These are phyloP conservation scores for Acanthacorydalis orientalis DNA, from an alignment of 2,888 invertebrate genomes.

Conservation along the genomic window DNA sequence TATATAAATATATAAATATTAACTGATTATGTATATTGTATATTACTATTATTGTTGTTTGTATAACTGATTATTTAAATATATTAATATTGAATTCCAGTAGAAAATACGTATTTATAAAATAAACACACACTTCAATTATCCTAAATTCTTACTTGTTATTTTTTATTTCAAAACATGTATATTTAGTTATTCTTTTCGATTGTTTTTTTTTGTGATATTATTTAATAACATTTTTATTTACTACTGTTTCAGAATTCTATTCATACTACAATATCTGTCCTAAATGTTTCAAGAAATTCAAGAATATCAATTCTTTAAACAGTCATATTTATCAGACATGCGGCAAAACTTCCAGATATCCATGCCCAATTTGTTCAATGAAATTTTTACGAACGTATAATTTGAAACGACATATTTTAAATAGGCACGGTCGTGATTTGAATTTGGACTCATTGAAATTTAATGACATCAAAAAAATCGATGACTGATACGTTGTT, in stretches of 20 bases:
- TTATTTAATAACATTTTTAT: not conserved
- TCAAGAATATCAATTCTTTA: conserved; percentile 6
- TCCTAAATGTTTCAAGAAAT: conserved; percentile 6
- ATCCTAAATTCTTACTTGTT: not conserved
- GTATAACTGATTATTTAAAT: too few relatives aligned
- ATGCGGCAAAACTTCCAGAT: conserved; percentile 5
- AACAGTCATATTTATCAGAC: conserved; percentile 5
- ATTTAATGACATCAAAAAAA: too few relatives aligned
- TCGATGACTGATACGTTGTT: too few relatives aligned
- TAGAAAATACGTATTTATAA: not conserved
- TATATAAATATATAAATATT: not conserved
- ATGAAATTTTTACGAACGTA: conserved; percentile 6
- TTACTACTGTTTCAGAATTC: conserved; percentile 2
- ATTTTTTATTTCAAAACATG: not conserved
- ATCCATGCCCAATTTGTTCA: conserved; percentile 1
- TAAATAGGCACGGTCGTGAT: not conserved
- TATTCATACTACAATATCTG: conserved; percentile 4
- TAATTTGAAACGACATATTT: conserved; percentile 4
- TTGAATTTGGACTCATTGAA: too few relatives aligned
- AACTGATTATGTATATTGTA: not conserved
- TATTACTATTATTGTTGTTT: too few relatives aligned
- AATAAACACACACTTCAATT: not conserved
- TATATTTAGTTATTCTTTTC: conserved; percentile 1
- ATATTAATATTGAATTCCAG: too few relatives aligned
- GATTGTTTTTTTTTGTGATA: not conserved